Evolutionary conservation across 2,113 vertebrate species (phyloP).

Genomic region (Petrocephalus microphthalmus): DNA sequence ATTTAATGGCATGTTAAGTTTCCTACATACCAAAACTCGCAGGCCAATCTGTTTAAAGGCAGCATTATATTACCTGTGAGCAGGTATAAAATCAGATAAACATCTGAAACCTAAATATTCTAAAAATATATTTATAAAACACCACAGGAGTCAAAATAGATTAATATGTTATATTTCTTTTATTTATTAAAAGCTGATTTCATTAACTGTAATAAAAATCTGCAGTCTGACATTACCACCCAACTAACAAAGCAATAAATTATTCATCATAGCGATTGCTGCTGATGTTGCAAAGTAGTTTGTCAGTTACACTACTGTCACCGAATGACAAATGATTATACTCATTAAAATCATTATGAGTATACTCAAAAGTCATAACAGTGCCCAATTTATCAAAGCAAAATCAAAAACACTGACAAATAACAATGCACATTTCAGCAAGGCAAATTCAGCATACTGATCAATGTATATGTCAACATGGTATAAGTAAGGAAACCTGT

Average conservation of each 20-base stretch:
- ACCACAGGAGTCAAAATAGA: neutral
- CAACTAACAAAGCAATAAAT: neutral
- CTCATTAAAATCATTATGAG: neutral
- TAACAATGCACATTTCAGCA: neutral
- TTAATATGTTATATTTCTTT: neutral
- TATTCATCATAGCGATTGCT: neutral
- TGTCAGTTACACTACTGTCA: neutral
- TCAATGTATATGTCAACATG: neutral
- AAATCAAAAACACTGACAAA: neutral
- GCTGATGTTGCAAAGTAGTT: neutral
- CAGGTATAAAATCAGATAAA: neutral
- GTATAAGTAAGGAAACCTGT: neutral
- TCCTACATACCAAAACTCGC: neutral
- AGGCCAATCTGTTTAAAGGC: neutral
- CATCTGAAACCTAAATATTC: neutral
- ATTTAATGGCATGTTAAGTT: neutral
- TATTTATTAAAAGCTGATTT: neutral
- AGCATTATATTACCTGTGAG: neutral
- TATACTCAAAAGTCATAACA: neutral
- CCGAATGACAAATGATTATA: neutral
- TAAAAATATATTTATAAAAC: neutral
- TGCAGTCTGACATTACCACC: neutral
- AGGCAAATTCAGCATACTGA: neutral
- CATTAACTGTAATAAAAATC: neutral
- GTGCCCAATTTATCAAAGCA: neutral